These are phyloP conservation scores for Melieria picta DNA, from an alignment of 2,888 invertebrate genomes.

Conservation along the genomic window DNA sequence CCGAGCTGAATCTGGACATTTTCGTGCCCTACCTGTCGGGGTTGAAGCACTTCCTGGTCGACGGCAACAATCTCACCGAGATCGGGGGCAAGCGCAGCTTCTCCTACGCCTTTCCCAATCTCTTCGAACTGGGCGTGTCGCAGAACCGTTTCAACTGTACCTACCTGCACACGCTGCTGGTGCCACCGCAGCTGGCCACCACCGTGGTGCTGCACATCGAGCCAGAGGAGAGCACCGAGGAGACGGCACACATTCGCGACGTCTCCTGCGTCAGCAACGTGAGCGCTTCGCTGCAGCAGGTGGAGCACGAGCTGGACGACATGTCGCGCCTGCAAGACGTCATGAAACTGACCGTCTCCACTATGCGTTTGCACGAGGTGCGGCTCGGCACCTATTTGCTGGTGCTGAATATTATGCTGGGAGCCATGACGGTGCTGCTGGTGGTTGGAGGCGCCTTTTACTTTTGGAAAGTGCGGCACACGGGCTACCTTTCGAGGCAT, in stretches of 20 bases:
- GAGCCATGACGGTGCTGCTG: slow-evolving; percentile 45
- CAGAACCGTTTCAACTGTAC: slow-evolving; percentile 63
- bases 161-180: slow-evolving; percentile 59
- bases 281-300: slow-evolving; percentile 32
- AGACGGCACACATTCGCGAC: slow-evolving; percentile 62
- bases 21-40: slow-evolving; percentile 62
- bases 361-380: slow-evolving; percentile 52
- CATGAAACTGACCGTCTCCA: slow-evolving; percentile 51
- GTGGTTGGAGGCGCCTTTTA: slow-evolving; percentile 43
- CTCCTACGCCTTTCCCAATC: slow-evolving; percentile 56
- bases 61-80: slow-evolving; percentile 61
- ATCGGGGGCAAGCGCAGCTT: slow-evolving; percentile 58
- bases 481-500: slow-evolving; percentile 51
- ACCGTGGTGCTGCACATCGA: slow-evolving; percentile 59
- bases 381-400: slow-evolving; percentile 55
- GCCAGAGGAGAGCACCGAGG: slow-evolving; percentile 52
- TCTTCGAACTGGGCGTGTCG: slow-evolving; percentile 59
- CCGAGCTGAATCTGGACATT: slow-evolving; percentile 63
- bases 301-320: slow-evolving; percentile 34
- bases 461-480: slow-evolving; percentile 48
- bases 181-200: slow-evolving; percentile 55
- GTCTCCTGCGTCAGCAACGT: slow-evolving; percentile 56
- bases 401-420: slow-evolving; percentile 53
- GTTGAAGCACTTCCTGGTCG: slow-evolving; percentile 58
- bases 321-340: slow-evolving; percentile 41